A percentile compares a stretch with the other conserved stretches of the same genome.
These are phyloP conservation scores for Pan paniscus DNA, from an alignment of 2,113 vertebrate species.

Conservation along the genomic window DNA sequence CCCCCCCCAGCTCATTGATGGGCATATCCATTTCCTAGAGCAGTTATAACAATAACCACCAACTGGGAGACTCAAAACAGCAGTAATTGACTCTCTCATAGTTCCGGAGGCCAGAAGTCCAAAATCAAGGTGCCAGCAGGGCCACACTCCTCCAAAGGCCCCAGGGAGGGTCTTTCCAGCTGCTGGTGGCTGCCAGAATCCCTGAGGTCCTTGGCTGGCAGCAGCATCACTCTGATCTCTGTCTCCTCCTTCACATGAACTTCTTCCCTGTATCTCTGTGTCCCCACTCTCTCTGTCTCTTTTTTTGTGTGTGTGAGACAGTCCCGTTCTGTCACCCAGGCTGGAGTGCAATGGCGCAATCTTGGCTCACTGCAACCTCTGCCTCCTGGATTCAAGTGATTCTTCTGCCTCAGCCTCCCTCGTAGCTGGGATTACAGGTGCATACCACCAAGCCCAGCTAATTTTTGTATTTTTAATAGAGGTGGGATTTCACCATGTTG, in stretches of 20 bases:
- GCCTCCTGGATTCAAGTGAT: no score
- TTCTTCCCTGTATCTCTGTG: not conserved
- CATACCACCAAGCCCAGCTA: no score
- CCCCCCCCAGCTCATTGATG: no score
- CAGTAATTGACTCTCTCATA: not conserved
- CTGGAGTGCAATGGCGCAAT: no score
- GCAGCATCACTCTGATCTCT: fast-evolving
- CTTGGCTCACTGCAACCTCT: no score
- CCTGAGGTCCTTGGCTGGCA: not conserved
- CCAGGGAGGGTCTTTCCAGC: not conserved
- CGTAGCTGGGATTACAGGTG: no score
- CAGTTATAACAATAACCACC: not conserved
- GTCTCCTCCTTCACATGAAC: not conserved
- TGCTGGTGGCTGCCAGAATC: not conserved
- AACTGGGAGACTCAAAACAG: not conserved
- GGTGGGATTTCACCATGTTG: no score
- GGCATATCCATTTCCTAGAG: not conserved
- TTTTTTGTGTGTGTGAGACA: no score
- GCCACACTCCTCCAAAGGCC: fast-evolving
- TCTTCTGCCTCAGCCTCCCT: no score
- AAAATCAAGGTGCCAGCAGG: not conserved
- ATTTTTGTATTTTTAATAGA: no score
- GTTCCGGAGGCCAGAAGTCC: not conserved
- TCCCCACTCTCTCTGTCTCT: not conserved
- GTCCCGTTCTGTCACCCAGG: no score